Evolutionary conservation across 2,797 vertebrate species (phyloP), one percentile per base, ranked within the genome.

Genomic region (Oceanodroma leucorhoa): DNA sequence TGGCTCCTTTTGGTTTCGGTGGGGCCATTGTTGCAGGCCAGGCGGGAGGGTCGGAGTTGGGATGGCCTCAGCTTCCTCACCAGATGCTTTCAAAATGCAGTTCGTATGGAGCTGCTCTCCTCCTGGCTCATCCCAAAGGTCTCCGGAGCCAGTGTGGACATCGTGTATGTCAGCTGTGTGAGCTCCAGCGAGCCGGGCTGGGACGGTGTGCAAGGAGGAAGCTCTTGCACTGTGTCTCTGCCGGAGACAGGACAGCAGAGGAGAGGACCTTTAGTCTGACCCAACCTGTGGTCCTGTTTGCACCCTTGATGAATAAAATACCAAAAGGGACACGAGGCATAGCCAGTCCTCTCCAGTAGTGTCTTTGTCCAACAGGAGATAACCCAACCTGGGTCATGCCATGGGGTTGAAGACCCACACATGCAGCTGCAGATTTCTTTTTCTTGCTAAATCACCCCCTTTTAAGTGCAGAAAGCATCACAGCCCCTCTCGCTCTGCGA

Each of bases 161-260:
- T 6, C 0, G 2, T 10, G 57, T 11, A 0, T 23, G 30, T 51
- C 14, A 9, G 2, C 38, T 5, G 14, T 0, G 0, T 36, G 38
- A 41, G 62, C 45, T 57, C 8, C 11, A 48, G 58, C 0, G 11
- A 50, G 60, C 51, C 5, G 6, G 5, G 22, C 0, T 41, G 58
- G 65, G 54, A 76, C 29, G 29, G 30, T n/a, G 22, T 55, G 34
- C 17, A 9, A 19, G 22, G 51, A 19, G 15, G 53, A 70, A 30
- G 30, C n/a, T 85, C 36, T 65, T 53, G 43, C 14, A 32, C 4
- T 0, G 1, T 9, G 26, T 64, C 38, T 29, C 19, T 10, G 15
- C 11, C 1, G 4, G 38, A 85, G 40, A 21, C 27, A 48, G 57
- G 36, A 55, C 30, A 83, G 38, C 58, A 58, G 70, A 76, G 13